Evolutionary conservation across 2,888 invertebrate species (phyloP).

Genomic region (Steinernema carpocapsae): DNA sequence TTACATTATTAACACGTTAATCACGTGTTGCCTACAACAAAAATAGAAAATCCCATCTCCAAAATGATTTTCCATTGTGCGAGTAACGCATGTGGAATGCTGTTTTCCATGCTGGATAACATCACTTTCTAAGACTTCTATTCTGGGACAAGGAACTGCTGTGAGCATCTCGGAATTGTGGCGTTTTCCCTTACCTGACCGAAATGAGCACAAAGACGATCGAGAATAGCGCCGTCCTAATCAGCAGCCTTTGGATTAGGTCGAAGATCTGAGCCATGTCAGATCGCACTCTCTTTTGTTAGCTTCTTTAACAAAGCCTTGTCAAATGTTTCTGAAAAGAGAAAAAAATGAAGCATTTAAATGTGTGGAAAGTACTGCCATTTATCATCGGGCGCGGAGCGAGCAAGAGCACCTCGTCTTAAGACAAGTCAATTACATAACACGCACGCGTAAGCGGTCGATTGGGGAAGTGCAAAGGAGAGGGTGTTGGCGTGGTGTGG

Average conservation of each 20-base stretch:
- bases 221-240: background rate
- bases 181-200: background rate
- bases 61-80: too few relatives aligned
- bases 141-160: background rate
- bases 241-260: background rate
- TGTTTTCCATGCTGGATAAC: too few relatives aligned
- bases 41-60: too few relatives aligned
- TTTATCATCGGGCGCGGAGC: background rate
- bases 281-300: too few relatives aligned
- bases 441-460: background rate
- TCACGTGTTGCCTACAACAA: too few relatives aligned
- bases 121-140: too few relatives aligned
- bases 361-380: background rate
- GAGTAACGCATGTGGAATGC: too few relatives aligned
- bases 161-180: too few relatives aligned
- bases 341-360: background rate
- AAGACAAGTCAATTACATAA: background rate
- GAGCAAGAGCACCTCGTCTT: too few relatives aligned
- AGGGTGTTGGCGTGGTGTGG: too few relatives aligned
- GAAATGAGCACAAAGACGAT: slow-evolving; percentile 20
- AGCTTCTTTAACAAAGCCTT: too few relatives aligned
- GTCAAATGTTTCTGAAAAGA: background rate
- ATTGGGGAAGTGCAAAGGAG: background rate
- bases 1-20: too few relatives aligned
- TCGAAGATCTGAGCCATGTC: background rate